These are phyloP conservation scores for Dromaius novaehollandiae DNA, from an alignment of 2,113 vertebrate genomes.

Conservation along the genomic window DNA sequence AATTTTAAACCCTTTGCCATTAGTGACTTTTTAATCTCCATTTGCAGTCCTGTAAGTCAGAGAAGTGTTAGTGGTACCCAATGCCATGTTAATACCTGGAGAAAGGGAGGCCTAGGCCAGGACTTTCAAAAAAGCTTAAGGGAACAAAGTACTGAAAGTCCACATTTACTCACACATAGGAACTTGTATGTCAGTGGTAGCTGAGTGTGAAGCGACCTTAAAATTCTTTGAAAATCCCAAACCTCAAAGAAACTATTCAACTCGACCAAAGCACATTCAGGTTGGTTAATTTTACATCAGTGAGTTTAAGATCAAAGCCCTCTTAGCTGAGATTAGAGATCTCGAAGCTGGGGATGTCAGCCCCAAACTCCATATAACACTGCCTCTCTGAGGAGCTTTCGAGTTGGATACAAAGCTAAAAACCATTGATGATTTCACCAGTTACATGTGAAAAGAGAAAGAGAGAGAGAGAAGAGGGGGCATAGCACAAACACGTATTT, in stretches of 20 bases:
- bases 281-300: constrained; percentile 30
- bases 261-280: neutral
- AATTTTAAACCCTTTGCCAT: neutral
- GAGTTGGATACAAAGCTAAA: neutral
- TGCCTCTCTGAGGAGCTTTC: neutral
- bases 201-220: neutral
- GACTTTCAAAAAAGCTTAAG: neutral
- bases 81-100: neutral
- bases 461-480: neutral
- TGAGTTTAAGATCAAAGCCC: neutral
- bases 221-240: neutral
- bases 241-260: neutral
- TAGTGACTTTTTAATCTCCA: neutral
- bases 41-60: neutral
- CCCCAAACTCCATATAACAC: neutral
- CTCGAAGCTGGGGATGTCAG: neutral
- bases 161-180: neutral
- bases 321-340: neutral
- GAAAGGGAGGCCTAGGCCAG: neutral
- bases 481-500: rapidly evolving
- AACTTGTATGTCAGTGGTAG: neutral
- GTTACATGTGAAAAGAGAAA: neutral
- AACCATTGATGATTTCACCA: neutral
- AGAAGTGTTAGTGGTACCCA: neutral
- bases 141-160: neutral